Conservation (phyloP, 2,113 vertebrate species). For the Atractosteus spatula region DNA sequence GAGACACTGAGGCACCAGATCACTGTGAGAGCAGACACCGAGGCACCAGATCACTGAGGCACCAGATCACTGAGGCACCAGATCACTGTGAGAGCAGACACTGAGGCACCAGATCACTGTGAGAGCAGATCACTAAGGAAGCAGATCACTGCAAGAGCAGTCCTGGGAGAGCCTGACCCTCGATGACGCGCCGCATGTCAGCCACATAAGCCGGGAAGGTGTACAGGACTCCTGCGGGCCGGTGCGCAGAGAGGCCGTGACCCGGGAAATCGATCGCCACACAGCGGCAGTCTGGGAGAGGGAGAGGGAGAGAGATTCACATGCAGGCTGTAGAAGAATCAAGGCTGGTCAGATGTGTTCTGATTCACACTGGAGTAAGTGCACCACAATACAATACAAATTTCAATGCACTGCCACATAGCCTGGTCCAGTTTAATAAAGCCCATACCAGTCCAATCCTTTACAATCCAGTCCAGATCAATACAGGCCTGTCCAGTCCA, state of each 20-base stretch:
- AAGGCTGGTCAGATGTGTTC: neutral
- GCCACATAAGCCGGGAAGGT: slow-evolving; percentile 67
- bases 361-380: neutral
- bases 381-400: neutral
- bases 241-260: slow-evolving; percentile 81
- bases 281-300: slow-evolving; percentile 66
- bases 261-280: slow-evolving; percentile 83
- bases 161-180: slow-evolving; percentile 53
- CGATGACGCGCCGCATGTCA: slow-evolving; percentile 68
- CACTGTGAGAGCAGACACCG: neutral
- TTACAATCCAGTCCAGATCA: too few species aligned
- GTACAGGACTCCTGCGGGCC: slow-evolving; percentile 69
- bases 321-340: neutral
- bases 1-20: too few species aligned
- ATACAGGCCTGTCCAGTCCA: too few species aligned
- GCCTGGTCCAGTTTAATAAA: too few species aligned
- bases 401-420: neutral
- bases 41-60: too few species aligned
- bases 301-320: neutral
- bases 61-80: too few species aligned
- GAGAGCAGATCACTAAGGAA: neutral
- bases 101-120: neutral
- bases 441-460: too few species aligned
- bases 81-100: neutral
- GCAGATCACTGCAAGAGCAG: too few species aligned